Conservation (phyloP, 1,140 invertebrate genomes). For the Bursaphelenchus mucronatus region DNA sequence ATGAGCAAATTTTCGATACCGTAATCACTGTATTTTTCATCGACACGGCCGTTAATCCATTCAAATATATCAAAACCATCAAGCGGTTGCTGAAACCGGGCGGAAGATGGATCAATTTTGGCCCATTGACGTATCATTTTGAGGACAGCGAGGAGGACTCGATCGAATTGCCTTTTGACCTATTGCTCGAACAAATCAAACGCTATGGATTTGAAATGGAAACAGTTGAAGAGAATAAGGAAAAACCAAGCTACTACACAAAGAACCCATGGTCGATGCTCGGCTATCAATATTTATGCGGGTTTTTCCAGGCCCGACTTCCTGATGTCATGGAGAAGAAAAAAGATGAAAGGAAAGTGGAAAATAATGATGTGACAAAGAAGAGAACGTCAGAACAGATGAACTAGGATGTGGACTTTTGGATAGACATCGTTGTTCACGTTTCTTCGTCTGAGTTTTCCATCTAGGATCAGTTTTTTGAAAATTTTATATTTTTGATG, state of each 20-base stretch:
- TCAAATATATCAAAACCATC: slow-evolving; percentile 89
- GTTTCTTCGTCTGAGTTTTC: too few species aligned
- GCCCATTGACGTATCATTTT: slow-evolving; percentile 89
- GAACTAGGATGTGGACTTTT: too few species aligned
- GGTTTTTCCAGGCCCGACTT: slow-evolving; percentile 69
- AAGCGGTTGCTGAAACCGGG: slow-evolving; percentile 81
- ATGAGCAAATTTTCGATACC: slow-evolving; percentile 76
- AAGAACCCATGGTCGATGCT: slow-evolving; percentile 90
- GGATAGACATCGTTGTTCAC: too few species aligned
- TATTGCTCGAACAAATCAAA: slow-evolving; percentile 75
- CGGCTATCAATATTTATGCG: slow-evolving; percentile 79
- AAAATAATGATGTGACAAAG: too few species aligned
- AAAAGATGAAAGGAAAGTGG: too few species aligned
- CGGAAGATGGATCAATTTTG: slow-evolving; percentile 66
- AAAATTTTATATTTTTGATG: too few species aligned
- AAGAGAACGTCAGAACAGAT: too few species aligned
- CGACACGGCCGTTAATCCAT: slow-evolving; percentile 91
- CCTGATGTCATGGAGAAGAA: too few species aligned
- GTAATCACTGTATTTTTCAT: slow-evolving; percentile 96
- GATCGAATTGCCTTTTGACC: slow-evolving; percentile 86
- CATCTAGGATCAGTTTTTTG: too few species aligned
- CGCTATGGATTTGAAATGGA: slow-evolving; percentile 74
- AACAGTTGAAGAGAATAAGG: slow-evolving; percentile 70
- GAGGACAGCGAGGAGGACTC: slow-evolving; percentile 82
- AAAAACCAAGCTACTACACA: slow-evolving; percentile 78